Conservation (phyloP, 1,140 invertebrate genomes). For the Delia radicum region DNA sequence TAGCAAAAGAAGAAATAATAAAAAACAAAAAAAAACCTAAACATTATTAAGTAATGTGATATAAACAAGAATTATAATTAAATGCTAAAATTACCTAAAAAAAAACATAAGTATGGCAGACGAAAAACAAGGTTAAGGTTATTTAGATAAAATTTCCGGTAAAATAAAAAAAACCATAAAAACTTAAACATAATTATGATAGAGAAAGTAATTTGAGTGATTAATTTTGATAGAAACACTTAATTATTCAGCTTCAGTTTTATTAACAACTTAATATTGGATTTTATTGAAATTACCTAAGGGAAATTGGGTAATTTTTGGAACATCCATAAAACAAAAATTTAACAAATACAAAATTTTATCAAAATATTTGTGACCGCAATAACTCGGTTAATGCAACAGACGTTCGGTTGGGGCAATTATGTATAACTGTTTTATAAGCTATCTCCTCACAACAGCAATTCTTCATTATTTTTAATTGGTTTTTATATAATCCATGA, state of each 20-base stretch:
- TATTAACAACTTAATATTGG: no score
- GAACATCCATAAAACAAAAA: no score
- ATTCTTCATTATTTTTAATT: no score
- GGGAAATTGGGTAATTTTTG: no score
- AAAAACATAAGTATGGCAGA: background rate
- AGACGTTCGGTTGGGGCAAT: no score
- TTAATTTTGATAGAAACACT: background rate
- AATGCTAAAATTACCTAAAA: background rate
- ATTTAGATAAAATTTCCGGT: background rate
- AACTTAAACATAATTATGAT: background rate
- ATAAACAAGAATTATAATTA: background rate
- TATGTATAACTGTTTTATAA: no score
- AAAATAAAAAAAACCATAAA: background rate
- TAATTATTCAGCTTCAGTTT: no score
- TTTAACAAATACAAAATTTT: no score
- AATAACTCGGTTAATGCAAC: no score
- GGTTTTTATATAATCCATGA: background rate
- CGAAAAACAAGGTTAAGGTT: background rate
- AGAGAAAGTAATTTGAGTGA: background rate
- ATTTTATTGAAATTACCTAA: no score
- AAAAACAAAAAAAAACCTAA: background rate
- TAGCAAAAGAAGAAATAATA: background rate
- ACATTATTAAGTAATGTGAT: background rate
- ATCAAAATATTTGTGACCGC: no score
- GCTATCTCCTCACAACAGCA: no score